A percentile compares a stretch with the other conserved stretches of the same genome.
phyloP scores from a whole-genome alignment of 1,140 invertebrate genomes.

The Mercenaria mercenaria region DNA sequence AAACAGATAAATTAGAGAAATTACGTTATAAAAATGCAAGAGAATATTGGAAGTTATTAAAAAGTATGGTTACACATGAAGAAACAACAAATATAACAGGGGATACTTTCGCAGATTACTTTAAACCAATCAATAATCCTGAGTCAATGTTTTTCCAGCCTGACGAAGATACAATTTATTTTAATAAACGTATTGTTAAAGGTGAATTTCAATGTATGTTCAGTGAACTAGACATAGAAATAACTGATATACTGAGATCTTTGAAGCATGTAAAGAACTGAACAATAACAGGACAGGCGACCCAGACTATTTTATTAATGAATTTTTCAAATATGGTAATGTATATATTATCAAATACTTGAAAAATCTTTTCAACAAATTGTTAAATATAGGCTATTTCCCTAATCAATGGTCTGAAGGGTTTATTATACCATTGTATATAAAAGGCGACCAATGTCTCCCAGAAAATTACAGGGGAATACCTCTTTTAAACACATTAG shows the following conservation, averaged over 20 bases:
- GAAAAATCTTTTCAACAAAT: not conserved
- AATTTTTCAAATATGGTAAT: constrained; percentile 3
- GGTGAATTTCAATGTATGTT: not conserved
- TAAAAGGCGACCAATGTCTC: not conserved
- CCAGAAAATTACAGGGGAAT: constrained; percentile 15
- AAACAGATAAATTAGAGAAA: not conserved
- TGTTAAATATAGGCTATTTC: not conserved
- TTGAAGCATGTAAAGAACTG: not conserved
- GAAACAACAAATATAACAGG: not conserved
- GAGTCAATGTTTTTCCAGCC: not conserved
- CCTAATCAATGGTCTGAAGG: not conserved
- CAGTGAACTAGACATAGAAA: not conserved
- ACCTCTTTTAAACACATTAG: constrained; percentile 19
- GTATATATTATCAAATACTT: not conserved
- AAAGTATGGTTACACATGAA: not conserved
- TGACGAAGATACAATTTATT: constrained; percentile 5
- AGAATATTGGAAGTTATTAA: constrained; percentile 24
- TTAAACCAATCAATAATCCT: constrained; percentile 19
- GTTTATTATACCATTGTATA: not conserved
- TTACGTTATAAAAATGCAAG: not conserved
- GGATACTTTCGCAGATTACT: not conserved
- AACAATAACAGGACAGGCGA: not conserved
- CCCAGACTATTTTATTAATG: constrained; percentile 1
- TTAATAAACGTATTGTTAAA: constrained; percentile 15
- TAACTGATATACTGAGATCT: not conserved